These are phyloP conservation scores for Lutjanus erythropterus DNA, from an alignment of 2,113 vertebrate genomes.

Conservation along the genomic window DNA sequence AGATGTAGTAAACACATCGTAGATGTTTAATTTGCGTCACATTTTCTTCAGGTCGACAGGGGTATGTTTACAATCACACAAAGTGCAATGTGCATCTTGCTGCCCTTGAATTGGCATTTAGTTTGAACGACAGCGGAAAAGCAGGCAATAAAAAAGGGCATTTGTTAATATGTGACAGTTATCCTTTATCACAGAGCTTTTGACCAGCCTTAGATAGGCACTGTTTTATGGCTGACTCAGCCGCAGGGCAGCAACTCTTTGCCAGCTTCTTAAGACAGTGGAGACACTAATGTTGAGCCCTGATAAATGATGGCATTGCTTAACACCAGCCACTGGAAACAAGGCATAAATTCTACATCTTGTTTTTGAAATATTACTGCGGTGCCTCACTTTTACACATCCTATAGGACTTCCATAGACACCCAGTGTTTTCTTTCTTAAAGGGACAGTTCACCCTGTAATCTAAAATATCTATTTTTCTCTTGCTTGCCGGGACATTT, in stretches of 20 bases:
- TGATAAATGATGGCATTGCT: conserved; percentile 26
- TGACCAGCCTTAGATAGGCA: conserved; percentile 18
- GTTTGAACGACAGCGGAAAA: conserved; percentile 17
- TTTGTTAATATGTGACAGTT: conserved; percentile 26
- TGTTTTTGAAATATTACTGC: background rate
- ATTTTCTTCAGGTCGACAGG: background rate
- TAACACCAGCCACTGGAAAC: background rate
- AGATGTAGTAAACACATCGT: background rate
- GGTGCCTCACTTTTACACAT: background rate
- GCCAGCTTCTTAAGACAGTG: conserved; percentile 26
- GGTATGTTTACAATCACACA: conserved; percentile 11
- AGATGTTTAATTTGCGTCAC: background rate
- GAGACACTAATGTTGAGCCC: conserved; percentile 27
- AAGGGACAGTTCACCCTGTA: no score
- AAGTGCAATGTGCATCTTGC: conserved; percentile 10
- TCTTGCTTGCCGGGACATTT: no score
- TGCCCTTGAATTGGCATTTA: conserved; percentile 21
- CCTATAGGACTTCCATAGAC: conserved; percentile 7
- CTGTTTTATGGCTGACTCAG: conserved; percentile 39
- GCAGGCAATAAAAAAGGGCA: conserved; percentile 16
- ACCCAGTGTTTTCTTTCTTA: background rate
- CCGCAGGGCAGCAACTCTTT: conserved; percentile 27
- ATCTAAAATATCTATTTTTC: no score
- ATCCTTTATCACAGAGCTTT: conserved; percentile 43
- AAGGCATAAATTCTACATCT: background rate